phyloP scores from a whole-genome alignment of 2,797 vertebrate genomes.

The Artibeus jamaicensis region DNA sequence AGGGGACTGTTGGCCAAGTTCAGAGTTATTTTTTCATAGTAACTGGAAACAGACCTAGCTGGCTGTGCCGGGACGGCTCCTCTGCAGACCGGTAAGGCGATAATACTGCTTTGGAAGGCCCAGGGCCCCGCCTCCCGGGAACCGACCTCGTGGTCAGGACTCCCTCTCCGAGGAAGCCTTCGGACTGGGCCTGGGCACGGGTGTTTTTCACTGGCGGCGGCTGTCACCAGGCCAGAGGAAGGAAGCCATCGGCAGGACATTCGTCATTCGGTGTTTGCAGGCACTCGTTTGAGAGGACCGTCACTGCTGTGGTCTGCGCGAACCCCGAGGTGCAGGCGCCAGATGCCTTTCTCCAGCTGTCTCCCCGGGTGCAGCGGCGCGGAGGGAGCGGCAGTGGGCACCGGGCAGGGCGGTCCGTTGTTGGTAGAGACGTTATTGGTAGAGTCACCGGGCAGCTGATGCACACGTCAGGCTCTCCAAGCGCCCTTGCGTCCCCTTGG shows the following conservation, averaged over 20 bases:
- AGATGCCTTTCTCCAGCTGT: neutral
- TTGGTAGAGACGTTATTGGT: conserved; percentile 76
- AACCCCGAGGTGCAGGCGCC: conserved; percentile 46
- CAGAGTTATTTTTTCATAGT: neutral
- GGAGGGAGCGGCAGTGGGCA: conserved; percentile 8
- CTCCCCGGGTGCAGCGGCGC: conserved; percentile 39
- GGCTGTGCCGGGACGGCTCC: neutral
- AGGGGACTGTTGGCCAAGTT: neutral
- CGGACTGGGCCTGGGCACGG: neutral
- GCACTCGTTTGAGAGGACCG: conserved; percentile 42
- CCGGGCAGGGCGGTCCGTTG: conserved; percentile 40
- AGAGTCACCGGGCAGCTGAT: conserved; percentile 82
- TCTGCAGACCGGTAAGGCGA: neutral
- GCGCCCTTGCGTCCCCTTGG: conserved; percentile 72
- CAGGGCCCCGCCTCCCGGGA: neutral
- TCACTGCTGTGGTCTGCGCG: conserved; percentile 22
- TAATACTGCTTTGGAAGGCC: neutral
- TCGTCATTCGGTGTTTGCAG: conserved; percentile 33
- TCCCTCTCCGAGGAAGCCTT: too few relatives aligned
- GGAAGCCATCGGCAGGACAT: conserved; percentile 46
- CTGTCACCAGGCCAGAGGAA: conserved; percentile 61
- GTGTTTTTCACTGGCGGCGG: neutral
- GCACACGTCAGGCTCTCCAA: conserved; percentile 74
- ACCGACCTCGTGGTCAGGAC: neutral
- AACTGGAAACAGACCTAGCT: neutral